These are phyloP conservation scores for Tyria jacobaeae DNA, from an alignment of 2,888 invertebrate species.

Conservation along the genomic window DNA sequence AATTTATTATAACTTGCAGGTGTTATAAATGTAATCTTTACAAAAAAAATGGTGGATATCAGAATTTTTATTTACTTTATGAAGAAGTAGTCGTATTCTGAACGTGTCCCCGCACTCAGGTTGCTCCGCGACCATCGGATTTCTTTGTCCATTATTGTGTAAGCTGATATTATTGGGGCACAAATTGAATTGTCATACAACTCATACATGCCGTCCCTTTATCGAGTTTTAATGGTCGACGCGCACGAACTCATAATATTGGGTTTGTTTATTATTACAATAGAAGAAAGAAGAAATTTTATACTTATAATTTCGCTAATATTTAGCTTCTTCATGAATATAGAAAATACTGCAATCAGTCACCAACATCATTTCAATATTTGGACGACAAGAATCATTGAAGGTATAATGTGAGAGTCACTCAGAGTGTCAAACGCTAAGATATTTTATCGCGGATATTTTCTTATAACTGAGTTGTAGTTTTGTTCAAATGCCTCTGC, in stretches of 20 bases:
- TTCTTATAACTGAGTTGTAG: too few relatives aligned
- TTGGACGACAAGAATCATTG: too few relatives aligned
- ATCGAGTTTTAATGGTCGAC: conserved; percentile 72
- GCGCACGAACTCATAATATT: conserved; percentile 61
- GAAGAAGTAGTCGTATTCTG: conserved; percentile 43
- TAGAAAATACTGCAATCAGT: too few relatives aligned
- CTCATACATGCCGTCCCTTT: conserved; percentile 66
- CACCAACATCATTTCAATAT: too few relatives aligned
- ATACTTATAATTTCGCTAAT: too few relatives aligned
- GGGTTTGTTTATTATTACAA: conserved; percentile 41
- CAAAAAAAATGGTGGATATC: not conserved
- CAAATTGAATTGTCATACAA: conserved; percentile 84
- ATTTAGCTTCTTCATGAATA: too few relatives aligned
- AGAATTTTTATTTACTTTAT: too few relatives aligned
- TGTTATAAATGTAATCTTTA: not conserved
- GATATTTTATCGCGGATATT: too few relatives aligned
- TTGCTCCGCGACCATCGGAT: conserved; percentile 66
- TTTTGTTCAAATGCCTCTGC: too few relatives aligned
- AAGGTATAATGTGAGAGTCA: too few relatives aligned
- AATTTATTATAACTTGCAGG: not conserved
- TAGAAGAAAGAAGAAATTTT: too few relatives aligned
- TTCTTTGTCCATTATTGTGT: conserved; percentile 81
- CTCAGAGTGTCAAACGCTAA: too few relatives aligned
- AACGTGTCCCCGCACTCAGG: conserved; percentile 48
- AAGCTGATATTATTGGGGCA: conserved; percentile 82